phyloP scores from a whole-genome alignment of 2,888 invertebrate genomes.

The Nemotelus nigrinus region DNA sequence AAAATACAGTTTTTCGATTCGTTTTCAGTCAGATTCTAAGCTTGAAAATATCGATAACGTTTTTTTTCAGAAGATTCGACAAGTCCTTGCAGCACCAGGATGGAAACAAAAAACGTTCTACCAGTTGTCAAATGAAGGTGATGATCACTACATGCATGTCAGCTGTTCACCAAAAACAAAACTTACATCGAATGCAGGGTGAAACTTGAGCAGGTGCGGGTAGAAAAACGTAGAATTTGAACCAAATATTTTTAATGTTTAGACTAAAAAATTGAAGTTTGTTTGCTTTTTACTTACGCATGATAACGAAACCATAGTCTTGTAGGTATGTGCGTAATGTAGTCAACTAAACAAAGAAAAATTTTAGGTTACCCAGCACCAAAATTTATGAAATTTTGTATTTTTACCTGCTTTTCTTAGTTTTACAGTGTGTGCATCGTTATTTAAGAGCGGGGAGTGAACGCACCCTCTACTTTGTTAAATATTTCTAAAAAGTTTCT shows the following conservation, averaged over 20 bases:
- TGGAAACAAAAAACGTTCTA: slow-evolving; percentile 15
- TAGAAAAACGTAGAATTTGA: neutral
- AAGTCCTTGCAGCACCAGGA: neutral
- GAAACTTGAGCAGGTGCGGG: neutral
- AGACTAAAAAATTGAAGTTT: neutral
- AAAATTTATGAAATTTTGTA: no score
- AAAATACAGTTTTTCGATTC: neutral
- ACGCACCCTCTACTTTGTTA: no score
- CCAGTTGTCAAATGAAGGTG: slow-evolving; percentile 21
- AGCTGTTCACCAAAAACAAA: slow-evolving; percentile 41
- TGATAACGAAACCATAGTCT: no score
- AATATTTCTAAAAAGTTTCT: no score
- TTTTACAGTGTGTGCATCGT: no score
- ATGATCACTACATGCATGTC: slow-evolving; percentile 20
- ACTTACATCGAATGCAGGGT: slow-evolving; percentile 23
- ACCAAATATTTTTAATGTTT: neutral
- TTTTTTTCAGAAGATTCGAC: neutral
- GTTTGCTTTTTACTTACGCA: no score
- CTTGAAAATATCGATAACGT: no score
- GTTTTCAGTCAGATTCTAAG: neutral
- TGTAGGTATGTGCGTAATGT: no score
- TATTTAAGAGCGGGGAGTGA: no score
- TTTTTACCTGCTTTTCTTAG: no score
- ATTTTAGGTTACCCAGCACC: no score
- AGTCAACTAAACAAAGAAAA: no score